Conservation (phyloP, 64 coral and sea anemone genomes). For the Pachyseris speciosa region DNA sequence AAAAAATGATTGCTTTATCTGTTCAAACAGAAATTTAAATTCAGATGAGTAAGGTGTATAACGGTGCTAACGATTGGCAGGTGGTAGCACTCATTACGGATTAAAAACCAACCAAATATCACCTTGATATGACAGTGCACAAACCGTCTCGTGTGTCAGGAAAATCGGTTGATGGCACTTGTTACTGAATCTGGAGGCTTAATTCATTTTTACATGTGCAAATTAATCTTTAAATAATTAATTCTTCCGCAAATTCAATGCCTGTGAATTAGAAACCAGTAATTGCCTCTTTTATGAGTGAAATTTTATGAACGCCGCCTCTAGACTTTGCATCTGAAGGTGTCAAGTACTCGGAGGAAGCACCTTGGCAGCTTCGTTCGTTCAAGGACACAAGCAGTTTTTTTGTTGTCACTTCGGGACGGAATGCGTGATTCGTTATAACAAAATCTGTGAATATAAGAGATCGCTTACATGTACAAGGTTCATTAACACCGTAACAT, state of each 20-base stretch:
- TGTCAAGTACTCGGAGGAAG: background rate
- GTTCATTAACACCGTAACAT: background rate
- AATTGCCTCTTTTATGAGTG: background rate
- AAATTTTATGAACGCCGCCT: no score
- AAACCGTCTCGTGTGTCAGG: no score
- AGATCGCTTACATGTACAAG: no score
- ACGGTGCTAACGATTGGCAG: no score
- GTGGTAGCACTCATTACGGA: no score
- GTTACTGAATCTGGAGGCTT: background rate
- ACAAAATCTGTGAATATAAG: background rate
- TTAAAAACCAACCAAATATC: no score
- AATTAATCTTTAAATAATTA: background rate
- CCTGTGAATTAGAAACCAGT: background rate
- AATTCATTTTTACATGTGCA: background rate
- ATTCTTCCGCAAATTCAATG: background rate
- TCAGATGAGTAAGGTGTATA: no score
- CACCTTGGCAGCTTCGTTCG: background rate
- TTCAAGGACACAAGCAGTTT: background rate
- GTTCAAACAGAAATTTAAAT: no score
- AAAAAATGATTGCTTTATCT: no score
- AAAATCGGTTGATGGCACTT: no score
- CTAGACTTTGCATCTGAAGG: background rate
- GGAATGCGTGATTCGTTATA: slow-evolving; percentile 20
- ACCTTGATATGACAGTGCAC: no score
- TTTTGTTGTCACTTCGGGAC: background rate